Evolutionary conservation across 1,140 invertebrate genomes (phyloP).

Genomic region (Euwallacea fornicatus): DNA sequence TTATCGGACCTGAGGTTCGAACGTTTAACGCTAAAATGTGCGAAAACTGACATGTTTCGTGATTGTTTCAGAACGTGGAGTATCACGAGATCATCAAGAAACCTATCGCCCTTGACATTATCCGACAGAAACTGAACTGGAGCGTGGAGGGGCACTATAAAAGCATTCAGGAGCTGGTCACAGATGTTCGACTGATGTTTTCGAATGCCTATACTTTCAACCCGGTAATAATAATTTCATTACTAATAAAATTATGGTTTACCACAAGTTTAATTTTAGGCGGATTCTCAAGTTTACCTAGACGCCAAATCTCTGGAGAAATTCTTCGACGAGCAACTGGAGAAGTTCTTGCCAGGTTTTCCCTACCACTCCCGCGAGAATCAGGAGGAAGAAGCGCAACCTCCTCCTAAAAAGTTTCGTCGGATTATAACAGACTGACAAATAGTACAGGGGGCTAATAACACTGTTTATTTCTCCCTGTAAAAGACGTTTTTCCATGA

Average conservation of each 20-base stretch:
- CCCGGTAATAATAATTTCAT: constrained; percentile 59
- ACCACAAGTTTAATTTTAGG: constrained; percentile 56
- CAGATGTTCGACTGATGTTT: constrained; percentile 84
- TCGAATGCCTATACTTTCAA: constrained; percentile 85
- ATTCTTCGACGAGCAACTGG: constrained; percentile 80
- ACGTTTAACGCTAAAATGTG: constrained; percentile 6
- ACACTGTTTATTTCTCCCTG: constrained; percentile 48
- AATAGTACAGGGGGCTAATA: constrained; percentile 48
- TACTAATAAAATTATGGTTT: background rate
- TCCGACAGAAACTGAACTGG: constrained; percentile 76
- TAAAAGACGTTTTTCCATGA: constrained; percentile 18
- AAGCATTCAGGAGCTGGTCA: constrained; percentile 73
- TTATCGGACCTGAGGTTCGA: constrained; percentile 73
- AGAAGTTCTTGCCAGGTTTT: constrained; percentile 79
- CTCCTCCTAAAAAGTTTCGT: constrained; percentile 61
- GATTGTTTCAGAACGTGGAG: constrained; percentile 64
- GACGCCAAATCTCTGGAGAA: constrained; percentile 83
- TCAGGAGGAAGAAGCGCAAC: constrained; percentile 54
- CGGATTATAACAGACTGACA: constrained; percentile 60
- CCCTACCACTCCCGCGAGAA: constrained; percentile 60
- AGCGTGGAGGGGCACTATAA: constrained; percentile 72
- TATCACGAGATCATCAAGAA: constrained; percentile 76
- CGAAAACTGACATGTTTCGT: background rate
- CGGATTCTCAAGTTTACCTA: constrained; percentile 78
- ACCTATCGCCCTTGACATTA: constrained; percentile 83